Conservation (phyloP, 2,888 invertebrate species). For the Melinaea marsaeus region DNA sequence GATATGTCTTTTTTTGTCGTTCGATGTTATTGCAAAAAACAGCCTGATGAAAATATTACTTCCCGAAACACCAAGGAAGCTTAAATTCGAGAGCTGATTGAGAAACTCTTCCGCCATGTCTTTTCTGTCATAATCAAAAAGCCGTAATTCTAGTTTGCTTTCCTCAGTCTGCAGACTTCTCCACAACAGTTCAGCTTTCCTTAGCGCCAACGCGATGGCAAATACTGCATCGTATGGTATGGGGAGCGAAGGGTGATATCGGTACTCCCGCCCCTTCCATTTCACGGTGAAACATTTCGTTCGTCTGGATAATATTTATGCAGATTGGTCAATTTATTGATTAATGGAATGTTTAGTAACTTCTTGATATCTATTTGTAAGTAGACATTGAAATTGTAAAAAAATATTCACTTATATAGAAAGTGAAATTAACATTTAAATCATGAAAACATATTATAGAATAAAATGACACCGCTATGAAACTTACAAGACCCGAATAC, state of each 20-base stretch:
- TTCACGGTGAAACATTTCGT: conserved; percentile 79
- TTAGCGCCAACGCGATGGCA: conserved; percentile 89
- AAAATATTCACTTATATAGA: too few relatives aligned
- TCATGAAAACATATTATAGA: too few relatives aligned
- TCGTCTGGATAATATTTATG: conserved; percentile 70
- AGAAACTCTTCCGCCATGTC: conserved; percentile 86
- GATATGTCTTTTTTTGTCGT: conserved; percentile 1
- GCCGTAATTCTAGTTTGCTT: conserved; percentile 64
- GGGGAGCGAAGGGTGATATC: conserved; percentile 84
- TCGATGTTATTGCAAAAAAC: neutral
- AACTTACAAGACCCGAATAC: conserved; percentile 86
- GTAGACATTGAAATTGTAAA: too few relatives aligned
- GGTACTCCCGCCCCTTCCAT: conserved; percentile 74
- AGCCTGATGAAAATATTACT: conserved; percentile 45
- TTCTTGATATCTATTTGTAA: too few relatives aligned
- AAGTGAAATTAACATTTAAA: neutral
- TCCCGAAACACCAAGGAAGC: conserved; percentile 92
- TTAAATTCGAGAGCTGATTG: conserved; percentile 83
- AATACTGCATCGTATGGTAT: conserved; percentile 94
- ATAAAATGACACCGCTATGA: neutral
- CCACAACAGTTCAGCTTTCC: conserved; percentile 80
- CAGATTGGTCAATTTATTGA: too few relatives aligned
- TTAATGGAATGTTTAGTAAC: too few relatives aligned
- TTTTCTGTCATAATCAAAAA: conserved; percentile 85
- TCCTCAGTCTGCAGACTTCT: conserved; percentile 51